phyloP scores from a whole-genome alignment of 2,113 vertebrate species.

The Nesospiza acunhae region DNA sequence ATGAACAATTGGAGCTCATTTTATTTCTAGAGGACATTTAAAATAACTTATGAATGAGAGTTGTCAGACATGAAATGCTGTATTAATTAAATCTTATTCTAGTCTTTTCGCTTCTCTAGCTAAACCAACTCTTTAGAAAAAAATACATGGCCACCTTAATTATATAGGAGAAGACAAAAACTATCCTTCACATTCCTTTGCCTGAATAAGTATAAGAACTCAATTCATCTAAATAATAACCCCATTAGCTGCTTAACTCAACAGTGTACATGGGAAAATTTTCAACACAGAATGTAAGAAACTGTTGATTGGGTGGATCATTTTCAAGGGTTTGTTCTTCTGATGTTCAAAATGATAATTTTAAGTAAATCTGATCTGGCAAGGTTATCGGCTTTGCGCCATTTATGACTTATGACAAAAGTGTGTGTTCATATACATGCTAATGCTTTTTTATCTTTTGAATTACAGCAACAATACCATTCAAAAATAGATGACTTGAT shows the following conservation, averaged over 20 bases:
- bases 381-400: slow-evolving; percentile 64
- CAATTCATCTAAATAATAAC: slow-evolving; percentile 89
- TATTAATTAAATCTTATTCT: slow-evolving; percentile 97
- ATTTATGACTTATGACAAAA: slow-evolving; percentile 65
- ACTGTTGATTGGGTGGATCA: slow-evolving; percentile 78
- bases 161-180: slow-evolving; percentile 90
- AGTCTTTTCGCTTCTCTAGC: slow-evolving; percentile 86
- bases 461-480: slow-evolving; percentile 94
- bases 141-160: slow-evolving; percentile 90
- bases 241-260: slow-evolving; percentile 98
- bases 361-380: slow-evolving; percentile 70
- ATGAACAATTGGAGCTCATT: slow-evolving; percentile 78
- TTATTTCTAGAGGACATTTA: slow-evolving; percentile 81
- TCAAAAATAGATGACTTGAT: slow-evolving; percentile 97
- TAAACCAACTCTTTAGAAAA: slow-evolving; percentile 87
- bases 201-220: slow-evolving; percentile 88
- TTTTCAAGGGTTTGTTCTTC: slow-evolving; percentile 81
- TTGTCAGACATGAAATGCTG: slow-evolving; percentile 90
- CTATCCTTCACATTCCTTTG: slow-evolving; percentile 97
- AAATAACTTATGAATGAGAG: slow-evolving; percentile 90
- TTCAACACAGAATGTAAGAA: slow-evolving; percentile 75
- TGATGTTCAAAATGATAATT: slow-evolving; percentile 75
- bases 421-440: slow-evolving; percentile 46
- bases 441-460: slow-evolving; percentile 71
- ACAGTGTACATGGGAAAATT: slow-evolving; percentile 85